Conservation (phyloP, 2,888 invertebrate species). For the Tinea trinotella region DNA sequence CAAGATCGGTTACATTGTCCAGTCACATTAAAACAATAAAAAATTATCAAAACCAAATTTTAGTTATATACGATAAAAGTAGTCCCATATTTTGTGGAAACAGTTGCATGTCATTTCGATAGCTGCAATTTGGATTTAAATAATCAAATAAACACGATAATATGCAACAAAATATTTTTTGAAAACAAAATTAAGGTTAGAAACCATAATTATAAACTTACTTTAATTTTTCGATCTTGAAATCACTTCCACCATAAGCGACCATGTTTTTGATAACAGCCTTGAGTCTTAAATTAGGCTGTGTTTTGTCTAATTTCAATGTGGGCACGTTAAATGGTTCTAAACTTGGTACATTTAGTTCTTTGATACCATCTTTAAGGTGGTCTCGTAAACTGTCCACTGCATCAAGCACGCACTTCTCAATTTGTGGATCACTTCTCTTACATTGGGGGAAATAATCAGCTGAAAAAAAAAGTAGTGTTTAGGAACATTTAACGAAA, state of each 20-base stretch:
- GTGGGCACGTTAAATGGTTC: conserved; percentile 80
- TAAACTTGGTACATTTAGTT: conserved; percentile 75
- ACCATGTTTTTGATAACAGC: conserved; percentile 77
- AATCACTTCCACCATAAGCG: conserved; percentile 75
- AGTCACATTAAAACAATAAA: too few species aligned
- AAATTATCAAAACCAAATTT: too few species aligned
- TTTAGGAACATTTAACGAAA: too few species aligned
- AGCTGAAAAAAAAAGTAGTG: too few species aligned
- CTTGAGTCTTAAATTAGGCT: conserved; percentile 78
- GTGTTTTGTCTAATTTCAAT: conserved; percentile 77
- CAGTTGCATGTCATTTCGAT: too few species aligned
- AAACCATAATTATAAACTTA: conserved; percentile 47
- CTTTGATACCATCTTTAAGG: conserved; percentile 75
- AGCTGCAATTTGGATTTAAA: too few species aligned
- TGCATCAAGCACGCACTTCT: conserved; percentile 73
- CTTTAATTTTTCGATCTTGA: conserved; percentile 76
- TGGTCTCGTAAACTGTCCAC: conserved; percentile 73
- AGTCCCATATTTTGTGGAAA: too few species aligned
- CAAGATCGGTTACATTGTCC: too few species aligned
- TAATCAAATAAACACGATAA: too few species aligned
- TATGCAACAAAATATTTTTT: too few species aligned
- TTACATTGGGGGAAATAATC: conserved; percentile 75
- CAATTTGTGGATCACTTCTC: conserved; percentile 73
- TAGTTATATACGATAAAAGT: too few species aligned
- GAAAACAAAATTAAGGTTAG: too few species aligned